Conservation (phyloP, 2,888 invertebrate genomes). For the Diachrysia chrysitis region DNA sequence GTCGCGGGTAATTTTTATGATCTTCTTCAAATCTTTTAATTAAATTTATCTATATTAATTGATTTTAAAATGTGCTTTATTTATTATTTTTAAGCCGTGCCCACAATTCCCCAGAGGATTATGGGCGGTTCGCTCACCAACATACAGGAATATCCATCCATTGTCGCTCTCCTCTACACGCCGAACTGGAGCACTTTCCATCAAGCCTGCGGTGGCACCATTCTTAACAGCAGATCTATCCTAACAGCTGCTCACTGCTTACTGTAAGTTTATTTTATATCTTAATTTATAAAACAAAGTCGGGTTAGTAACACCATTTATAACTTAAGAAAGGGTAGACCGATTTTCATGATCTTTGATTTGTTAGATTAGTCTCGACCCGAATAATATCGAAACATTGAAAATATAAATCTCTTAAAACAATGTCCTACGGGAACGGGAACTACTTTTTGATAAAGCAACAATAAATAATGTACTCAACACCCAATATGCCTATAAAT, state of each 20-base stretch:
- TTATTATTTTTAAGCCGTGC: conserved; percentile 50
- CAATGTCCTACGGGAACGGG: no score
- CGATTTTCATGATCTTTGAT: no score
- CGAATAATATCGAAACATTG: no score
- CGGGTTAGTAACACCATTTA: no score
- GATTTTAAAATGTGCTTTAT: background rate
- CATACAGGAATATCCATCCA: conserved; percentile 59
- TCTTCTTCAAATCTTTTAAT: background rate
- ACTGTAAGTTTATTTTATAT: conserved; percentile 52
- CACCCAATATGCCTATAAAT: no score
- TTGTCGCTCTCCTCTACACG: conserved; percentile 52
- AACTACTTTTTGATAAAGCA: no score
- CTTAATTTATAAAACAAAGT: no score
- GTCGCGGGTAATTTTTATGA: conserved; percentile 38
- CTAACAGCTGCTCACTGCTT: conserved; percentile 70
- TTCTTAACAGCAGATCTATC: conserved; percentile 65
- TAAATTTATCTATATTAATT: background rate
- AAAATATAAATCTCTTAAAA: no score
- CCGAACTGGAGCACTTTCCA: conserved; percentile 28
- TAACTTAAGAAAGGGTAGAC: no score
- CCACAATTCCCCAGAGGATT: conserved; percentile 58
- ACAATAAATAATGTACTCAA: no score
- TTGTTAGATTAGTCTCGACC: no score
- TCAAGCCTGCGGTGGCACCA: conserved; percentile 61
- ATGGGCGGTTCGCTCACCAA: conserved; percentile 64